Evolutionary conservation across 2,888 invertebrate species (phyloP).

Genomic region (Ophioninae sp.): DNA sequence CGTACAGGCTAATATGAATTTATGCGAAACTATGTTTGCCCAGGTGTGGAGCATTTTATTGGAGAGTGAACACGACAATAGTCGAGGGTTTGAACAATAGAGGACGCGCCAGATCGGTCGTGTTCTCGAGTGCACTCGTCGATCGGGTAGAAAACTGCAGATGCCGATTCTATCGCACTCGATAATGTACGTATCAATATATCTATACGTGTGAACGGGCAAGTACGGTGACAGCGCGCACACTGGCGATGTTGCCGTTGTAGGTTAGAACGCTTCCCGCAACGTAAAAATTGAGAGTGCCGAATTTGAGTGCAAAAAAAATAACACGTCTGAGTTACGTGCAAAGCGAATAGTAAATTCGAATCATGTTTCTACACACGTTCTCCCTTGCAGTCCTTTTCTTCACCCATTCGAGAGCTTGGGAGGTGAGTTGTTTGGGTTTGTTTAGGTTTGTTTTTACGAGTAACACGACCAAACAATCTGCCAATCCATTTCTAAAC

Average conservation of each 20-base stretch:
- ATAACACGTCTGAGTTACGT: neutral
- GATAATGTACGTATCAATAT: neutral
- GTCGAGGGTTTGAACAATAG: neutral
- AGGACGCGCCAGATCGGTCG: neutral
- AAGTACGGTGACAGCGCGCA: neutral
- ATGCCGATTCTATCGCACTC: neutral
- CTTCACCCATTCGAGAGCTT: slow-evolving; percentile 14
- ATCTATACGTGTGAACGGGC: neutral
- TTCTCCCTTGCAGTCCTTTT: neutral
- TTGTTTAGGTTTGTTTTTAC: too few relatives aligned
- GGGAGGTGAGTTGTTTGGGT: slow-evolving; percentile 39
- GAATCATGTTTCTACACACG: slow-evolving; percentile 27
- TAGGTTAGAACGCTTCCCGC: neutral
- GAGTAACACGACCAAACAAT: too few relatives aligned
- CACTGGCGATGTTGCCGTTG: neutral
- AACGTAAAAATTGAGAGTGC: neutral
- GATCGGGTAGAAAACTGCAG: neutral
- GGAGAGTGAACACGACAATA: neutral
- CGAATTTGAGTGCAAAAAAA: neutral
- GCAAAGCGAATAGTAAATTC: neutral
- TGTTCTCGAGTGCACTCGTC: neutral
- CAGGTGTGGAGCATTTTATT: neutral
- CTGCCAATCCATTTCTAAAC: too few relatives aligned
- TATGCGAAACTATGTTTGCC: neutral
- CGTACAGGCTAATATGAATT: neutral